Conservation (phyloP, 92 coral and sea anemone species). For the Siderastrea radians region DNA sequence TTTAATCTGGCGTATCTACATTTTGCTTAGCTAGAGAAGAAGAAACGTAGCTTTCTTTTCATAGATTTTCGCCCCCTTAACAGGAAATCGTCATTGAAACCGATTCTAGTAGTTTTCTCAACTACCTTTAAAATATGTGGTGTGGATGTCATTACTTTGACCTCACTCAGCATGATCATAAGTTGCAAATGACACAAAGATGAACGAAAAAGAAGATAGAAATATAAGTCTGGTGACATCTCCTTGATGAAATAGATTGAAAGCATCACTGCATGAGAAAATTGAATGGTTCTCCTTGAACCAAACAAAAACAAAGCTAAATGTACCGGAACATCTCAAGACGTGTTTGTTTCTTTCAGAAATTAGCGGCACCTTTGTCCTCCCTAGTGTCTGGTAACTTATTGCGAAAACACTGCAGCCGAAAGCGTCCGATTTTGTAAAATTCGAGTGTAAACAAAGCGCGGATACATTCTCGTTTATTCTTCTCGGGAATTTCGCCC, state of each 20-base stretch:
- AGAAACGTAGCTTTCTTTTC: neutral
- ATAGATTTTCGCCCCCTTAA: neutral
- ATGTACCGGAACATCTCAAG: neutral
- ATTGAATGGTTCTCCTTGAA: neutral
- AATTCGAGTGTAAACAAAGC: slow-evolving; percentile 19
- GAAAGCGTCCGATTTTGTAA: neutral
- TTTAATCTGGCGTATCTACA: neutral
- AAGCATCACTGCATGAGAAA: neutral
- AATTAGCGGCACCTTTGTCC: slow-evolving; percentile 19
- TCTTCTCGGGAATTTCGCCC: neutral
- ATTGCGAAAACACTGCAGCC: slow-evolving; percentile 9
- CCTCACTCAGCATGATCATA: neutral
- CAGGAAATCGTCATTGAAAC: neutral
- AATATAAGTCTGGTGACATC: neutral
- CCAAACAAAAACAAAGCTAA: neutral
- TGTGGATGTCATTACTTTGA: slow-evolving; percentile 21
- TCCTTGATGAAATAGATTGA: neutral
- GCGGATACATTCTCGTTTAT: neutral
- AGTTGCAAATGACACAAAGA: neutral
- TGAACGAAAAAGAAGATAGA: neutral
- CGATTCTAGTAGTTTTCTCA: neutral
- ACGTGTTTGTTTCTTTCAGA: neutral
- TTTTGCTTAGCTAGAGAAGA: too few species aligned
- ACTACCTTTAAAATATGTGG: slow-evolving; percentile 21
- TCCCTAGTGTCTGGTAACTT: neutral